Percentiles rank a stretch among this genome's conserved stretches.
Evolutionary conservation across 2,113 vertebrate genomes (phyloP).

Genomic region (Archocentrus centrarchus): DNA sequence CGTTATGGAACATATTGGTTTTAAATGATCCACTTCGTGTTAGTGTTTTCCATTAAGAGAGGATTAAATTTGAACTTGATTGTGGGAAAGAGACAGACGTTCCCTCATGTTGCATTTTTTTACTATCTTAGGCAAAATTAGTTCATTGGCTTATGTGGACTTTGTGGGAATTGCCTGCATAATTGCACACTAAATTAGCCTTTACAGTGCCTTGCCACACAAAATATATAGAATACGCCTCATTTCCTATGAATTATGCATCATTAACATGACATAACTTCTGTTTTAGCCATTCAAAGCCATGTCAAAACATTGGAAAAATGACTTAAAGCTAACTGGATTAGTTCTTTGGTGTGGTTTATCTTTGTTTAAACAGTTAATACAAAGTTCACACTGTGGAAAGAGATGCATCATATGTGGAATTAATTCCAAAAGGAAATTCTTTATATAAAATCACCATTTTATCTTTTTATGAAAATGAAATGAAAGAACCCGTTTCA

Average conservation of each 20-base stretch:
- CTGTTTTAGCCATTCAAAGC: constrained; percentile 24
- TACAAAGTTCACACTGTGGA: constrained; percentile 22
- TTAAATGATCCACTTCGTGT: constrained; percentile 52
- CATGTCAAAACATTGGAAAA: constrained; percentile 29
- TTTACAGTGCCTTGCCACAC: constrained; percentile 42
- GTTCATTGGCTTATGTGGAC: constrained; percentile 53
- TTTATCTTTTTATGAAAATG: neutral
- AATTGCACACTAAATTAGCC: constrained; percentile 66
- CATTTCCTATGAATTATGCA: constrained; percentile 58
- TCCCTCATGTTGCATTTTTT: constrained; percentile 56
- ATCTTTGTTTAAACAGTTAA: neutral
- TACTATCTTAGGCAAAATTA: constrained; percentile 41
- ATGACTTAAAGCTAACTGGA: constrained; percentile 20
- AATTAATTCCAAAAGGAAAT: neutral
- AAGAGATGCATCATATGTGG: neutral
- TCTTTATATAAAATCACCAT: neutral
- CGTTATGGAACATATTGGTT: constrained; percentile 16
- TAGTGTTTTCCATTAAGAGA: constrained; percentile 63
- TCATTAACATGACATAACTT: constrained; percentile 58
- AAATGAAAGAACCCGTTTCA: neutral
- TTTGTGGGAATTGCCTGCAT: constrained; percentile 62
- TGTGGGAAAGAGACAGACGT: constrained; percentile 46
- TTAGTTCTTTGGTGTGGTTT: constrained; percentile 9
- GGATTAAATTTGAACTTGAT: constrained; percentile 60
- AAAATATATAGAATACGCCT: constrained; percentile 58